Evolutionary conservation across 2,113 vertebrate genomes (phyloP).

Genomic region (Sus scrofa): DNA sequence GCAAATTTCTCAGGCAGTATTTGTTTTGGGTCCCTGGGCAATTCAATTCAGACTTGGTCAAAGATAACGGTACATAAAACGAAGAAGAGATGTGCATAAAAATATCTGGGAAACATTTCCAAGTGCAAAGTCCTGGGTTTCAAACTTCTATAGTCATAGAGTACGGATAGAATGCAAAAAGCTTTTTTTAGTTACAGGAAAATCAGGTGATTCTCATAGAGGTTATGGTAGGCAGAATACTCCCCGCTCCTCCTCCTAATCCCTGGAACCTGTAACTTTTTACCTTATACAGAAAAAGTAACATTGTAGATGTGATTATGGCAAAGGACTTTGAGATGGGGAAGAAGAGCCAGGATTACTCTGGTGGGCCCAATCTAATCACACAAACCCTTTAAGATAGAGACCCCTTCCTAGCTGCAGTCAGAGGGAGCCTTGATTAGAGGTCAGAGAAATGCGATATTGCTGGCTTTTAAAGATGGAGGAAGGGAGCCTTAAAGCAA

Average conservation of each 20-base stretch:
- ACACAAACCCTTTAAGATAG: neutral
- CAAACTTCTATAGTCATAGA: neutral
- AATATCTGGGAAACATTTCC: conserved; percentile 7
- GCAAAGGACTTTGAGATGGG: neutral
- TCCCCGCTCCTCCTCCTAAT: neutral
- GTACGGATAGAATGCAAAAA: neutral
- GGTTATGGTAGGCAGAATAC: fast-evolving
- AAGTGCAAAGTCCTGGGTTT: neutral
- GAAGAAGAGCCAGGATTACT: neutral
- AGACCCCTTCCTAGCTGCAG: fast-evolving
- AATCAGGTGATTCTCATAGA: neutral
- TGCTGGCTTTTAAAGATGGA: neutral
- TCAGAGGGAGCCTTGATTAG: neutral
- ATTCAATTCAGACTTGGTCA: neutral
- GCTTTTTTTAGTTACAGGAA: neutral
- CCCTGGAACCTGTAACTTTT: neutral
- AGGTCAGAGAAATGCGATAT: neutral
- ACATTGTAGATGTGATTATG: neutral
- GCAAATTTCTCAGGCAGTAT: neutral
- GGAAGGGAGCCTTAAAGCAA: fast-evolving
- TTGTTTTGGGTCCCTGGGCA: neutral
- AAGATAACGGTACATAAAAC: neutral
- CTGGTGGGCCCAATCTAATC: neutral
- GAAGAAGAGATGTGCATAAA: neutral
- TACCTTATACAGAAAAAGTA: neutral